Base-by-base conservation (phyloP, 2,113 vertebrate genomes). In the Heliornis fulica region DNA sequence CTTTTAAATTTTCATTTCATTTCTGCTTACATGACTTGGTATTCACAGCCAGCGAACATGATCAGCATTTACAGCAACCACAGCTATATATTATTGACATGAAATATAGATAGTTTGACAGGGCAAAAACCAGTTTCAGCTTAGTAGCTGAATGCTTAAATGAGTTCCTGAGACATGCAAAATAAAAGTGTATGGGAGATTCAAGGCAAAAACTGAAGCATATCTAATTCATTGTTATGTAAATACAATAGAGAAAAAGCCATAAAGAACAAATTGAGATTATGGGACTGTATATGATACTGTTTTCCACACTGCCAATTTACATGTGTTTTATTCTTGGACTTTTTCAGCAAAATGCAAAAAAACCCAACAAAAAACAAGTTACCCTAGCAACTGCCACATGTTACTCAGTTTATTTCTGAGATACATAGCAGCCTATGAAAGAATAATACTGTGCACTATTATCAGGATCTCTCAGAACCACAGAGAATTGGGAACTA, bases 361-460 rank as follows among this genome's bases (percentile, higher is more conserved):
- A 83, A 98, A 98, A 80, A 86, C n/a, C n/a, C n/a, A n/a, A n/a
- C n/a, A n/a, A n/a, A n/a, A n/a, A n/a, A n/a, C n/a, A n/a, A 82
- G 97, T 98, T 98, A 92, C 98, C 96, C 63, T 98, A 95, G 97
- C 92, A 98, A 98, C 97, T 85, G 84, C 87, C 90, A 96, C 84
- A 76, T 96, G 91, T 96, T 96, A 75, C 93, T 95, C 91, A 81
- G 86, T 94, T 96, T 94, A 86, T 89, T 91, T 79, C 78, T 80
- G 87, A 89, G 40, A 72, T 71, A 92, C 38, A 86, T 53, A 95
- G 36, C 60, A 85, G 56, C 50, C 89, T 94, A n/a, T 79, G 68
- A 72, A 87, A 92, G 63, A 97, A 96, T 86, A 88, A 79, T 82
- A 54, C 23, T 66, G 50, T 83, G 34, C 25, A 74, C 70, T 97